Conservation (phyloP, 2,888 invertebrate genomes). For the Dichetophora obliterata region DNA sequence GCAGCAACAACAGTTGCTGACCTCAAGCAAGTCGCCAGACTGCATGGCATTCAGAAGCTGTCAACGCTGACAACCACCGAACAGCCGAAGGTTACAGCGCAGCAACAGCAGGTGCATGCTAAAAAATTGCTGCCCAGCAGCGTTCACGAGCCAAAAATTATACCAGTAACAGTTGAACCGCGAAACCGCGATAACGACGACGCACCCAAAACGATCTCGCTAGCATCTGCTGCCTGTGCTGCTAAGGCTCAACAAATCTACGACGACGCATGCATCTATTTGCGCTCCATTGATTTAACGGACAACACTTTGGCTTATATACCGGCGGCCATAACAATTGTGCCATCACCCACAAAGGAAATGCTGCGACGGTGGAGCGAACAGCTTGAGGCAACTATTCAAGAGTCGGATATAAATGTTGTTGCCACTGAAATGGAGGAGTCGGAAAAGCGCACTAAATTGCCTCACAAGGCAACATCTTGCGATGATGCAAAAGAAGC, state of each 20-base stretch:
- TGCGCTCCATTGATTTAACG: constrained; percentile 60
- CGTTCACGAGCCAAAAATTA: constrained; percentile 35
- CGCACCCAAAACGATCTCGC: not conserved
- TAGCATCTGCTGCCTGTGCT: constrained; percentile 26
- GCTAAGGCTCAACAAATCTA: constrained; percentile 57
- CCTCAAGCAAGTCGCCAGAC: not conserved
- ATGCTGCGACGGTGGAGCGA: constrained; percentile 51
- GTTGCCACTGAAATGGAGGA: not conserved
- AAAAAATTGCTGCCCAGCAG: not conserved
- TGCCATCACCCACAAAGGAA: constrained; percentile 52
- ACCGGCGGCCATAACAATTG: constrained; percentile 55
- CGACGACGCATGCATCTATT: constrained; percentile 61
- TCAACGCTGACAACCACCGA: not conserved
- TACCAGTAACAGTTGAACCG: constrained; percentile 53
- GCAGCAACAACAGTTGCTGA: constrained; percentile 20
- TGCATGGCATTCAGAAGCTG: not conserved
- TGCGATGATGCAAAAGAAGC: not conserved
- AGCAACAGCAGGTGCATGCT: constrained; percentile 10
- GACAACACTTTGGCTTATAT: constrained; percentile 54
- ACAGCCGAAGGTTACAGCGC: not conserved
- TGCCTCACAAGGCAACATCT: too few species aligned
- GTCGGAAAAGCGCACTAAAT: not conserved
- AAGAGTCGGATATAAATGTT: too few species aligned
- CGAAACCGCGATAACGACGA: constrained; percentile 42
- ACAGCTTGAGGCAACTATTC: constrained; percentile 41